Evolutionary conservation across 2,113 vertebrate genomes (phyloP).

Genomic region (Chloebia gouldiae): DNA sequence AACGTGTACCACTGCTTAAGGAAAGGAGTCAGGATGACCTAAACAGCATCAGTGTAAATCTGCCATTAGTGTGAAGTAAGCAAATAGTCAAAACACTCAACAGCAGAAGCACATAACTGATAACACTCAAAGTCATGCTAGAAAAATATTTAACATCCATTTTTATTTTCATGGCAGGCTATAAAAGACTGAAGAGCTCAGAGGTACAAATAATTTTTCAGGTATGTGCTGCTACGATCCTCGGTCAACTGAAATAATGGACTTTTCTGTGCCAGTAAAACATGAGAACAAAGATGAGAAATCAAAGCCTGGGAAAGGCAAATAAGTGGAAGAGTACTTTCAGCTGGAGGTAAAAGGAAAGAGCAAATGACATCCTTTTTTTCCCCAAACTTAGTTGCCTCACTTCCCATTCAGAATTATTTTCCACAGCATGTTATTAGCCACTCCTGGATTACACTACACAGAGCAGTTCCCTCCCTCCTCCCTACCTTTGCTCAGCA

Average conservation of each 20-base stretch:
- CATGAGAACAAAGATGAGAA: background rate
- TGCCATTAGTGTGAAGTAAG: background rate
- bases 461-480: background rate
- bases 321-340: background rate
- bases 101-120: background rate
- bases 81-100: background rate
- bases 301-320: background rate
- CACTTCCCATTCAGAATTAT: background rate
- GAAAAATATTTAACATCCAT: background rate
- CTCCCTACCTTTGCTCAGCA: background rate
- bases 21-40: conserved; percentile 9
- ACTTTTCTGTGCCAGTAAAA: background rate
- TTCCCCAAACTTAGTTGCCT: background rate
- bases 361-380: background rate
- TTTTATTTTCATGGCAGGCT: background rate
- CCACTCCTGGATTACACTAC: background rate
- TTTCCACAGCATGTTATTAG: background rate
- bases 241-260: background rate
- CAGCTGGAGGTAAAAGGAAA: background rate
- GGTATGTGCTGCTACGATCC: background rate
- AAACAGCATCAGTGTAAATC: background rate
- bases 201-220: background rate
- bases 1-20: background rate
- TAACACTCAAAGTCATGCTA: background rate
- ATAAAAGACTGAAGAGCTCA: background rate